These are phyloP conservation scores for Chlorops oryzae DNA, from an alignment of 1,140 invertebrate genomes.

Conservation along the genomic window DNA sequence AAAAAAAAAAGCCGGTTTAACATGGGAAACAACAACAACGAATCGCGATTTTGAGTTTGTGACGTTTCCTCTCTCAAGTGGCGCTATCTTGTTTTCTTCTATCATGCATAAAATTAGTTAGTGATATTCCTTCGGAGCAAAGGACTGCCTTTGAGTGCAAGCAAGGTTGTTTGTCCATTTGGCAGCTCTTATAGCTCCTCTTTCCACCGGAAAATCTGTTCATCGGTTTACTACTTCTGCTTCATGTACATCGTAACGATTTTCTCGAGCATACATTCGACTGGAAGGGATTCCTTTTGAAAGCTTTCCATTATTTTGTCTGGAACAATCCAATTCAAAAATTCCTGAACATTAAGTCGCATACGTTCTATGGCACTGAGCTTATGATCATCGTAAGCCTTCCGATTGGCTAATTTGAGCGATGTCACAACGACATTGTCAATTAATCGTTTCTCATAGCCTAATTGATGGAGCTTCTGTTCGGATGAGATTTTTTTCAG, in stretches of 20 bases:
- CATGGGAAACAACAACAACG: no score
- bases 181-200: no score
- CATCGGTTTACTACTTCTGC: constrained; percentile 24
- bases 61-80: no score
- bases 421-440: constrained; percentile 76
- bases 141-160: no score
- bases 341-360: constrained; percentile 65
- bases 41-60: no score
- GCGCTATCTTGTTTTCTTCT: no score
- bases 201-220: no score
- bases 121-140: no score
- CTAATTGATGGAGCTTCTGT: constrained; percentile 65
- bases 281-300: constrained; percentile 62
- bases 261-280: constrained; percentile 68
- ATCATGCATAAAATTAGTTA: no score
- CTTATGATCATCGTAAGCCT: constrained; percentile 53
- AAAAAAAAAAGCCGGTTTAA: no score
- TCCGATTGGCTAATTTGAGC: constrained; percentile 64
- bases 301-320: constrained; percentile 70
- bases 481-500: constrained; percentile 76
- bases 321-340: constrained; percentile 76
- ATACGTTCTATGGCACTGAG: constrained; percentile 57
- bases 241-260: constrained; percentile 45
- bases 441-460: constrained; percentile 74
- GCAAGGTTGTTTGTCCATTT: no score